Evolutionary conservation across 53 echinoderm and acorn worm species (phyloP), one percentile per base, ranked within the genome.

Genomic region (Temnopleurus reevesii): DNA sequence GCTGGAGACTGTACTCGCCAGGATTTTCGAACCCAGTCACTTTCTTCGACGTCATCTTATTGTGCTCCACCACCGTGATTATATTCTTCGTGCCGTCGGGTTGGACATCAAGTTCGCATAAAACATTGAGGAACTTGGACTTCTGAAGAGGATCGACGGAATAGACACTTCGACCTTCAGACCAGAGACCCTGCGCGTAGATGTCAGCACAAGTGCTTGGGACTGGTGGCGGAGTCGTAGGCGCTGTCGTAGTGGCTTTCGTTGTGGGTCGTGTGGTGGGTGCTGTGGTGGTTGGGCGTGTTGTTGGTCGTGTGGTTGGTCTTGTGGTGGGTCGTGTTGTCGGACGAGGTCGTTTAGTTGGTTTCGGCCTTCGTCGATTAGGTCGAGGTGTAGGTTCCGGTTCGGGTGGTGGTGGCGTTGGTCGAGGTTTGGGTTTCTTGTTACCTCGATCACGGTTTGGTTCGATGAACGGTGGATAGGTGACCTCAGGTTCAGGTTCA

Each of bases 21-120:
- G 80, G 91, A 15, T 77, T 63, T 45, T 91, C 91, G 46, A 53
- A 76, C 0, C 80, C 84, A 12, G 80, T 46, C 29, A 91, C 91
- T 53, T 76, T 84, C 24, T 31, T 55, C 5, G 54, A 12, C 6
- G n/a, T 2, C 58, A 86, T 91, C 47, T 45, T 55, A 0, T 54
- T 30, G 46, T 91, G 91, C 17, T 46, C 55, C 27, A 91, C 59
- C 12, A 88, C 34, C 12, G 91, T 87, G 7, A 49, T 2, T 51
- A 87, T 53, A 19, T 53, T 66, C 66, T 28, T 53, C 9, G 55
- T 25, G 4, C 88, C 88, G 53, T 87, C 51, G 1, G 47, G 31
- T 26, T 87, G 29, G 21, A 0, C 15, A 45, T 27, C 49, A n/a
- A 45, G 5, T 26, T 87, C 88, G 23, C 88, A 87, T 51, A 31